phyloP scores from a whole-genome alignment of 2,797 vertebrate species.

The Artibeus jamaicensis region DNA sequence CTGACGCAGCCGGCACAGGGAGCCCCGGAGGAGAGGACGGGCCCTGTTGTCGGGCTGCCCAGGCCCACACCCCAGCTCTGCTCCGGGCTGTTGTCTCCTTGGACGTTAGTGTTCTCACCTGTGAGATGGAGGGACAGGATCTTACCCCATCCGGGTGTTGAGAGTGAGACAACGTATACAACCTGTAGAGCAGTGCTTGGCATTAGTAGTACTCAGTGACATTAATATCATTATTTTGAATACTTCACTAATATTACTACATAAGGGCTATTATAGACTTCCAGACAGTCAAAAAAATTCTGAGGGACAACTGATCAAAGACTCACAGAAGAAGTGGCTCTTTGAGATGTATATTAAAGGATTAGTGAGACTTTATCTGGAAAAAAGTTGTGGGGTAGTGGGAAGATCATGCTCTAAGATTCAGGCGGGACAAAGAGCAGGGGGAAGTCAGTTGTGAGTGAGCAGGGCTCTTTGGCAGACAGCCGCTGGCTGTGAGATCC shows the following conservation, averaged over 20 bases:
- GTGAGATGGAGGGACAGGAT: neutral
- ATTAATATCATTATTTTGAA: neutral
- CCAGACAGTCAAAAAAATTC: neutral
- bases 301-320: neutral
- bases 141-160: neutral
- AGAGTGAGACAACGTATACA: neutral
- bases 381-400: neutral
- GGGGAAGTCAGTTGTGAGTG: neutral
- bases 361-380: neutral
- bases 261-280: neutral
- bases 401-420: neutral
- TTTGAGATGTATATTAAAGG: constrained; percentile 26
- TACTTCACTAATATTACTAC: neutral
- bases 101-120: neutral
- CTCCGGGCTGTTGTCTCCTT: neutral
- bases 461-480: neutral
- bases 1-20: neutral
- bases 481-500: neutral
- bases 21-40: neutral
- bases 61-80: neutral
- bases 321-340: neutral
- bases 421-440: neutral
- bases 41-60: neutral
- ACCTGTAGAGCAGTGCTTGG: neutral
- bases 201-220: neutral